These are phyloP conservation scores for Eupleurogrammus muticus DNA, from an alignment of 2,797 vertebrate genomes.

Conservation along the genomic window DNA sequence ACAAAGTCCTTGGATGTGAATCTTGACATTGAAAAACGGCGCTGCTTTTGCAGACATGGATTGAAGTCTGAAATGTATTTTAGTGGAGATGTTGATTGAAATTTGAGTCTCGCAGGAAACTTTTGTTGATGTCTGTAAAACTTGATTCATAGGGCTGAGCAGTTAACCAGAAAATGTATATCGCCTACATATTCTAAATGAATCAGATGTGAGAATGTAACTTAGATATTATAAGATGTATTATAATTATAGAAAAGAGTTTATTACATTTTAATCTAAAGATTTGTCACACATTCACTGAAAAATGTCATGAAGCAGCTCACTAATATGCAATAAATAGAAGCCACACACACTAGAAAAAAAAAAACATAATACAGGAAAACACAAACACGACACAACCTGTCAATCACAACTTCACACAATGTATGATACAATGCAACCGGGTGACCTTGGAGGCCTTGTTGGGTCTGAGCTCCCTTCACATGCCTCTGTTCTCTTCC, in stretches of 20 bases:
- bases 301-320: constrained; percentile 74
- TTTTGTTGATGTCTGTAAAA: constrained; percentile 66
- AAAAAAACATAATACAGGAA: not conserved
- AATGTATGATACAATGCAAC: constrained; percentile 61
- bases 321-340: constrained; percentile 84
- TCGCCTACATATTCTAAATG: constrained; percentile 75
- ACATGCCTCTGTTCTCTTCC: constrained; percentile 74
- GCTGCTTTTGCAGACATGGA: constrained; percentile 45
- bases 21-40: constrained; percentile 30
- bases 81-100: constrained; percentile 42
- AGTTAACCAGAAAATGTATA: constrained; percentile 75
- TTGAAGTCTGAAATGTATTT: constrained; percentile 47
- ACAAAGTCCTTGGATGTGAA: constrained; percentile 34
- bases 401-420: constrained; percentile 46
- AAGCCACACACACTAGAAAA: constrained; percentile 58
- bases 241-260: constrained; percentile 77
- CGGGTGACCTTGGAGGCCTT: constrained; percentile 58
- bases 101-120: constrained; percentile 42
- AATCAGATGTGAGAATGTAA: constrained; percentile 85
- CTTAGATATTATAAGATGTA: constrained; percentile 79
- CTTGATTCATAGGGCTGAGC: constrained; percentile 62
- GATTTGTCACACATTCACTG: constrained; percentile 70
- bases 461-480: constrained; percentile 50
- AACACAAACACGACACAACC: constrained; percentile 23
- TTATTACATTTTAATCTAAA: constrained; percentile 77